Conservation (phyloP, 1,140 invertebrate species). For the Sarcophaga peregrina region DNA sequence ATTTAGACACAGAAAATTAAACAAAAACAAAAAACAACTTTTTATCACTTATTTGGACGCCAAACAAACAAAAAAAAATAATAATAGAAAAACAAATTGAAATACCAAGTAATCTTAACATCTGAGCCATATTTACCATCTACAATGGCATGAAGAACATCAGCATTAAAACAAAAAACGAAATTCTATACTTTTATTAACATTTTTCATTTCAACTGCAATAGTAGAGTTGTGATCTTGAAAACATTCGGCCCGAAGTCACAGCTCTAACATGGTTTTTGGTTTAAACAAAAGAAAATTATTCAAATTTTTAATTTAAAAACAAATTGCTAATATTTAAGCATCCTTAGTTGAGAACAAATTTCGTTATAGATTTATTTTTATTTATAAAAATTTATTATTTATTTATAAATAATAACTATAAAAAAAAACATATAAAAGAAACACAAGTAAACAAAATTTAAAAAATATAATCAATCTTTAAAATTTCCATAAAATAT, state of each 20-base stretch:
- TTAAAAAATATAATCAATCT: conserved; percentile 45
- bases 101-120: too few relatives aligned
- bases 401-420: neutral
- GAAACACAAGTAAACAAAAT: conserved; percentile 62
- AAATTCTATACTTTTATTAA: neutral
- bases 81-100: conserved; percentile 38
- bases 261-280: conserved; percentile 29
- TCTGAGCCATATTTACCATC: too few relatives aligned
- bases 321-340: conserved; percentile 12
- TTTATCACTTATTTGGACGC: conserved; percentile 66
- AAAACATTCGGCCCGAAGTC: neutral
- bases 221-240: conserved; percentile 8
- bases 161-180: neutral
- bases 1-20: conserved; percentile 17
- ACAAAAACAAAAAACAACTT: conserved; percentile 48
- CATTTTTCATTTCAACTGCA: conserved; percentile 57
- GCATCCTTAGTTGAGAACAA: conserved; percentile 35
- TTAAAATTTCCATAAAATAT: neutral
- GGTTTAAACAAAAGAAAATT: conserved; percentile 22
- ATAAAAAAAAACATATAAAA: neutral
- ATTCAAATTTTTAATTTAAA: conserved; percentile 40
- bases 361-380: too few relatives aligned
- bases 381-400: neutral
- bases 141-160: neutral
- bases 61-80: conserved; percentile 49